phyloP scores from a whole-genome alignment of 1,140 invertebrate species.

The Nymphalis io region DNA sequence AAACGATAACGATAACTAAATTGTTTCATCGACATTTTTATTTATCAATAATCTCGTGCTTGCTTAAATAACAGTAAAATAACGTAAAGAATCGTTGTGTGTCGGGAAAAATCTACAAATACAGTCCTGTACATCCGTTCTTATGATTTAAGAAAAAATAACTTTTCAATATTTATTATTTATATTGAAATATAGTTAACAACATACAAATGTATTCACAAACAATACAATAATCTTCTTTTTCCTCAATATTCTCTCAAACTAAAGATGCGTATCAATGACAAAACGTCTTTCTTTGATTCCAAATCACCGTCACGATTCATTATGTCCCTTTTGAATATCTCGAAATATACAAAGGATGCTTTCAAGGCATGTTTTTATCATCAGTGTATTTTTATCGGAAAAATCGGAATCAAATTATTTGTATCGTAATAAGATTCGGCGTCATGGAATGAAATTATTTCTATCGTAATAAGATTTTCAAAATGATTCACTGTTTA shows the following conservation, averaged over 20 bases:
- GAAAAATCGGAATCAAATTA: neutral
- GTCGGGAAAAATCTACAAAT: too few species aligned
- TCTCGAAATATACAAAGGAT: neutral
- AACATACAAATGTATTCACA: neutral
- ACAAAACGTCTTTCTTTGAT: slow-evolving; percentile 6
- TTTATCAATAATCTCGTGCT: too few species aligned
- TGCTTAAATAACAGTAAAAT: too few species aligned
- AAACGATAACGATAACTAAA: too few species aligned
- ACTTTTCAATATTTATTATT: neutral
- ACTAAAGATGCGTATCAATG: neutral
- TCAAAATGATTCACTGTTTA: too few species aligned
- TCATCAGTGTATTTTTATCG: neutral
- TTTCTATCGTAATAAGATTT: neutral
- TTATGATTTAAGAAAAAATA: too few species aligned
- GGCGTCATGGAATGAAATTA: neutral
- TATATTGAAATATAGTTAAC: neutral
- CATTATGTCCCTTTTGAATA: neutral
- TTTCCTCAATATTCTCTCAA: neutral
- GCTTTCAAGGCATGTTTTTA: slow-evolving; percentile 26
- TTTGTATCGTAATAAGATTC: neutral
- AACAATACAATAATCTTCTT: neutral
- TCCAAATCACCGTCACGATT: slow-evolving; percentile 5
- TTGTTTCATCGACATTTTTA: too few species aligned
- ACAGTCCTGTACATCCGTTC: too few species aligned
- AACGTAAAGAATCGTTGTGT: too few species aligned